Evolutionary conservation across 2,888 invertebrate species (phyloP), one percentile per base, ranked within the genome.

Genomic region (Neoascia interrupta): DNA sequence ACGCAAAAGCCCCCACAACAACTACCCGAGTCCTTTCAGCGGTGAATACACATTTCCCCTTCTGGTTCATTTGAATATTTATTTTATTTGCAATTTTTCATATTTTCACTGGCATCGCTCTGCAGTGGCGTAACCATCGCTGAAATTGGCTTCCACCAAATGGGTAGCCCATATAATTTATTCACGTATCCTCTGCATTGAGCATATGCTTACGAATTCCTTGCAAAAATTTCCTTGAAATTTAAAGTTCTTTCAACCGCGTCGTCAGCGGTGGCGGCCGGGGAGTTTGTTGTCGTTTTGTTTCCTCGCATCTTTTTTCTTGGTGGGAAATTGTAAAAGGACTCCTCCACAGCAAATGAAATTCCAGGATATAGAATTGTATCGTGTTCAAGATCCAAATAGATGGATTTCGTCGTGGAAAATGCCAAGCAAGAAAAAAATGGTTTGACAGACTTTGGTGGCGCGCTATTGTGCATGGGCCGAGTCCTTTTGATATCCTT

Each of bases 91-190:
- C 60, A 72, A 76, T 66, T 64, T 72, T 60, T 76, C 34, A 70
- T 70, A 70, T 64, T 54, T 63, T 53, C 39, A 10, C 47, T 49
- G 23, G 18, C 28, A 53, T 16, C 23, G 21, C 23, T 37, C 39
- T 56, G 26, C 43, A 26, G 31, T 34, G 23, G 49, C 37, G 43
- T 37, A 76, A 51, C 45, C 56, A 64, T 53, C 31, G 58, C 76
- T 64, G 53, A 72, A 76, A 72, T 72, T 72, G 70, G 58, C 64
- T 72, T 64, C 28, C 31, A n/a, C 58, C 70, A 60, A 64, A 64
- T 60, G 76, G n/a, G 70, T 16, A 21, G 76, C 64, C 53, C 47
- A 31, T 60, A 66, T 76, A 54, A 76, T 76, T 76, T 76, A 76
- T 76, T 76, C 72, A 76, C 58, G 47, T 64, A 72, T 60, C 60